Conservation (phyloP, 2,888 invertebrate species). For the Pardosa pseudoannulata region DNA sequence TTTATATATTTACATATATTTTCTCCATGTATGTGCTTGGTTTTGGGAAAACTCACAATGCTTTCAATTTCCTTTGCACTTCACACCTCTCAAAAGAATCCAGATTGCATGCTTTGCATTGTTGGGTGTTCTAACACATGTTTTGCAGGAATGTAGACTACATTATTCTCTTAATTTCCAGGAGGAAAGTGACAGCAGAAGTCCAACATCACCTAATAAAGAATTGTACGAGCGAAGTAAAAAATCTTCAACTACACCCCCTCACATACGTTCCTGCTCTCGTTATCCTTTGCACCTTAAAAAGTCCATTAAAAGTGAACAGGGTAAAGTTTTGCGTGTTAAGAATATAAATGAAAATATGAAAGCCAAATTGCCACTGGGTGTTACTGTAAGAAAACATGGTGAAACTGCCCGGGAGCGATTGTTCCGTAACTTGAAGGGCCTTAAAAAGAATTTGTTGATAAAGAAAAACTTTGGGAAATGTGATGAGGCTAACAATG, state of each 20-base stretch:
- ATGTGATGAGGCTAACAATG: constrained; percentile 39
- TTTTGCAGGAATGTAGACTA: background rate
- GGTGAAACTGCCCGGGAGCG: constrained; percentile 73
- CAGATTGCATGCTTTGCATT: constrained; percentile 41
- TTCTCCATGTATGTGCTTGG: background rate
- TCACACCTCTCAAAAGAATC: background rate
- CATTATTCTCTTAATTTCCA: constrained; percentile 60
- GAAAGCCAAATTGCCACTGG: constrained; percentile 46
- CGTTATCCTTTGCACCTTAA: constrained; percentile 69
- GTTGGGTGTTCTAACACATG: background rate
- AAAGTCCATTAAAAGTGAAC: constrained; percentile 63
- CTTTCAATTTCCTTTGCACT: background rate
- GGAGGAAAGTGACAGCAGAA: constrained; percentile 57
- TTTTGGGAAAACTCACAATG: background rate
- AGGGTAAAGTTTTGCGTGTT: constrained; percentile 58
- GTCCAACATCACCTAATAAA: constrained; percentile 41
- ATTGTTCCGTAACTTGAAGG: constrained; percentile 73
- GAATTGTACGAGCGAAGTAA: constrained; percentile 34
- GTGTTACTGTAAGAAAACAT: constrained; percentile 64
- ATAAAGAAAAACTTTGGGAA: constrained; percentile 60
- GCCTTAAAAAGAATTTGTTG: constrained; percentile 72
- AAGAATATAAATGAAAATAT: constrained; percentile 68
- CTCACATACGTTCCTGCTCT: constrained; percentile 73
- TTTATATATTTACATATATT: background rate
- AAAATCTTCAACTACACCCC: constrained; percentile 32